Percentiles rank a stretch among this genome's conserved stretches.
Conservation (phyloP, 1,140 invertebrate genomes). For the Aethina tumida region DNA sequence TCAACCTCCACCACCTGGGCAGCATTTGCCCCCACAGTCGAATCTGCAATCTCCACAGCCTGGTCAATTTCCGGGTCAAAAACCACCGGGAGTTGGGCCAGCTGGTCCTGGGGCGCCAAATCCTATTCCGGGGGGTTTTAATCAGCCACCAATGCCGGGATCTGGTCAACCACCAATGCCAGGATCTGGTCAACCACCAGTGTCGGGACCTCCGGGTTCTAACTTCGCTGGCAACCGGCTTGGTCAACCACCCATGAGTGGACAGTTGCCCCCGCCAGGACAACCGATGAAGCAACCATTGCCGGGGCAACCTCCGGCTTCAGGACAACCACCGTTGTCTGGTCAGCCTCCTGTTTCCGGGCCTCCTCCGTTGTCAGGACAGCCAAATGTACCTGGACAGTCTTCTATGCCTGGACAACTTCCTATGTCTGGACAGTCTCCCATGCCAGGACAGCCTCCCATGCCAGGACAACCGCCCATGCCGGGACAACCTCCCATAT, state of each 20-base stretch:
- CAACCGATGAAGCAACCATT: background rate
- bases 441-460: constrained; percentile 25
- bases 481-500: background rate
- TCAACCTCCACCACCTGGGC: background rate
- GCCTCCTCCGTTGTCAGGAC: constrained; percentile 16
- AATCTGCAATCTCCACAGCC: no score
- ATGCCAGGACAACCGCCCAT: background rate
- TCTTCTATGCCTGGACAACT: constrained; percentile 13
- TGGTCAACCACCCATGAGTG: constrained; percentile 28
- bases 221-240: constrained; percentile 29
- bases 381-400: constrained; percentile 16
- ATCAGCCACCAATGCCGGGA: no score
- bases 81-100: no score
- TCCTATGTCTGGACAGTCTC: constrained; percentile 31
- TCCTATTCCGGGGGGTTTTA: no score
- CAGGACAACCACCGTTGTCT: constrained; percentile 19
- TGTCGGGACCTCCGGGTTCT: constrained; percentile 29
- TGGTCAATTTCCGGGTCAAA: no score
- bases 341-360: constrained; percentile 15
- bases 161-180: constrained; percentile 11
- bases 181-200: background rate
- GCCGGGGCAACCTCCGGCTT: constrained; percentile 1
- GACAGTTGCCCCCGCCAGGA: background rate
- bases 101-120: no score
- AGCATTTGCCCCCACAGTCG: no score